Base-by-base conservation (phyloP, 2,888 invertebrate genomes). In the Limnephilus lunatus region DNA sequence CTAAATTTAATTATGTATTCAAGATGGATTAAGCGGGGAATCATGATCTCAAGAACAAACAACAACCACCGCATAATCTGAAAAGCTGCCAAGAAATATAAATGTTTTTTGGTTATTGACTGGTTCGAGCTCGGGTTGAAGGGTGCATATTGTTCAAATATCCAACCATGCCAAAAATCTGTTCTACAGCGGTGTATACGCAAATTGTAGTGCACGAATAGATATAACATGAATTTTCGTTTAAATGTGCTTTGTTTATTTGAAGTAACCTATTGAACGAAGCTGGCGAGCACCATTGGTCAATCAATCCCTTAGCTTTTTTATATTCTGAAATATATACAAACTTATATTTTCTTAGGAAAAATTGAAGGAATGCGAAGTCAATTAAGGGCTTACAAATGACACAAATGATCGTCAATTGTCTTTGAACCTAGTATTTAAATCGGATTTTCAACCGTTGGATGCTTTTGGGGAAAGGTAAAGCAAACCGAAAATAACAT, bases 81-180 rank as follows among this genome's bases (percentile, higher is more conserved):
- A 68, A 68, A 68, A n/a, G 68, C n/a, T 68, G 68, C 68, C 68
- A 68, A 68, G 68, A 68, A 68, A 68, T 68, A 68, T 68, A 68
- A 68, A 68, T 68, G 68, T 25, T 5, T 25, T 68, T 68, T n/a
- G 68, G 68, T n/a, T 68, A 68, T 68, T n/a, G 68, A 68, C 68
- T 68, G 68, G 68, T 68, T 68, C 25, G 25, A n/a, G 68, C n/a
- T 9, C 25, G 68, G 68, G 25, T n/a, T 68, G 68, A 68, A 68
- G 68, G 68, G 68, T 68, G 68, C 25, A 25, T 25, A 68, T 68
- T 68, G 68, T 68, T 68, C 68, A 25, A 68, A 68, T 68, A 68
- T 19, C 31, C 39, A 48, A 35, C 25, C 39, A 53, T 30, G 39
- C 30, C 19, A 82, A 53, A n/a, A 81, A 39, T 48, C 31, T 85